Conservation (phyloP, 1,140 invertebrate species). For the Littorina saxatilis region DNA sequence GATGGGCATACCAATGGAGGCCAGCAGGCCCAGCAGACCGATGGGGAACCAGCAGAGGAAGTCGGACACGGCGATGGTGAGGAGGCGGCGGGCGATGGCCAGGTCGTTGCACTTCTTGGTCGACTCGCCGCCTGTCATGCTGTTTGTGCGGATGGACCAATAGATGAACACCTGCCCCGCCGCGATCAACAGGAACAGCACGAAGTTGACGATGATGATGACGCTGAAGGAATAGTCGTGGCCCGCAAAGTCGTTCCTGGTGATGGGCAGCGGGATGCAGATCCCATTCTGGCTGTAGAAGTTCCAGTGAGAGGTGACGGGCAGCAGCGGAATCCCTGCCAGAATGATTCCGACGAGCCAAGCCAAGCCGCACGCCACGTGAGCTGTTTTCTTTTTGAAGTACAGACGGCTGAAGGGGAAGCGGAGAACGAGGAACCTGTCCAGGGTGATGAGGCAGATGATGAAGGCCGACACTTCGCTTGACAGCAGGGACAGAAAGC, state of each 20-base stretch:
- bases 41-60: too few relatives aligned
- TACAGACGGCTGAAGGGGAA: slow-evolving; percentile 34
- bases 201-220: slow-evolving; percentile 54
- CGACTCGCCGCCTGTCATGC: background rate
- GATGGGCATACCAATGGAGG: too few relatives aligned
- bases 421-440: slow-evolving; percentile 55
- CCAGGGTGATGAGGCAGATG: slow-evolving; percentile 53
- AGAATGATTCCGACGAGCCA: slow-evolving; percentile 24
- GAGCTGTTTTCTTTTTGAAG: background rate
- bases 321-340: slow-evolving; percentile 35
- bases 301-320: slow-evolving; percentile 20
- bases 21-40: too few relatives aligned
- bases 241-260: too few relatives aligned
- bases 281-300: slow-evolving; percentile 34
- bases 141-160: slow-evolving; percentile 31
- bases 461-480: slow-evolving; percentile 61
- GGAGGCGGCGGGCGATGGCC: slow-evolving; percentile 13
- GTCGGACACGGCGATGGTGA: slow-evolving; percentile 9
- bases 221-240: slow-evolving; percentile 49
- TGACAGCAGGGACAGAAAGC: slow-evolving; percentile 56
- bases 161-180: slow-evolving; percentile 54
- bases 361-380: background rate
- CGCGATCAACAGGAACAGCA: slow-evolving; percentile 49
- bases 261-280: too few relatives aligned
- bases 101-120: slow-evolving; percentile 10